Base-by-base conservation (phyloP, 1,140 invertebrate species). In the Drosophila tani region DNA sequence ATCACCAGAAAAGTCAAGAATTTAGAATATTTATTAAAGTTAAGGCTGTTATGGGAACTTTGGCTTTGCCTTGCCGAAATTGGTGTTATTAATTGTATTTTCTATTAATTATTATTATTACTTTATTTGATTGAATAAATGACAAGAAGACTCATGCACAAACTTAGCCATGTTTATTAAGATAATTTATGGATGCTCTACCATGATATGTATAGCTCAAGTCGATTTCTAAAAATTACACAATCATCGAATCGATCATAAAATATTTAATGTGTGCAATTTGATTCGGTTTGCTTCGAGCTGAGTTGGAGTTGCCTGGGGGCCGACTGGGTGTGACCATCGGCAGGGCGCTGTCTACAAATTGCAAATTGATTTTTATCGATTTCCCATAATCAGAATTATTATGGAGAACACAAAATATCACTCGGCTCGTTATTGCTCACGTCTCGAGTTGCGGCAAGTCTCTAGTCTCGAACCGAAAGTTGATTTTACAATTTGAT, bases 361-460 rank as follows among this genome's bases (percentile, higher is more conserved):
- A 87, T 87, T 87, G 84, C 76, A 87, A 87, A 87, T 87, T 87
- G 84, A 87, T 87, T 87, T 84, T 88, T 90, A 87, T 87, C 84
- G 84, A 90, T 81, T 78, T 84, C 66, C 56, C 77, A 84, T 87
- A 87, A 87, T 88, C 84, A 88, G 81, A 87, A 87, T 86, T 82
- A 79, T 79, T 77, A 82, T 82, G 79, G 67, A 68, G 65, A 84
- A 87, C 80, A 86, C 71, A 70, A 87, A 87, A 87, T 87, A 88
- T 87, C 84, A 87, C 77, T 88, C 74, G 81, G 63, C 63, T 75
- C 62, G 81, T 83, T 81, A 83, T 88, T 88, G 73, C 83, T 80
- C 84, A 83, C 80, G 83, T 87, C 86, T 87, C 60, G 66, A 43
- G 66, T 76, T 76, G 74, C 65, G 60, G 55, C 59, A 49, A 58